Evolutionary conservation across 2,797 vertebrate species (phyloP), one percentile per base, ranked within the genome.

Genomic region (Pipistrellus nathusii): DNA sequence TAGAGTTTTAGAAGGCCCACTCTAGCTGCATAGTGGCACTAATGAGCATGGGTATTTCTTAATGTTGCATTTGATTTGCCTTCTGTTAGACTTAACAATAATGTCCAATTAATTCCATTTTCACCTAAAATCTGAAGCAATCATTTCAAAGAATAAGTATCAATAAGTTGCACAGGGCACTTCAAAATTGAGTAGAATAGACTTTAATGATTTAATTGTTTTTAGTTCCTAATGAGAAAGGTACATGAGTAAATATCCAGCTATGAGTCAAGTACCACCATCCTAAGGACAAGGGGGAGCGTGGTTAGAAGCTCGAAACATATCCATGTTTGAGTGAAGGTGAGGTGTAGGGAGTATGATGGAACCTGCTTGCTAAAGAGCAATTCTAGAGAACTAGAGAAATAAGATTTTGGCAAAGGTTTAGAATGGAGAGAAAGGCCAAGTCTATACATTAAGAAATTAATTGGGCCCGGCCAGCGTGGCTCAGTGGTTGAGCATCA

Each of bases 131-230:
- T 87, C 20, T 69, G 46, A 85, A 78, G 51, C 78, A 35, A 75
- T 94, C 46, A 94, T 89, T 96, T 94, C 44, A 90, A 89, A 82
- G 80, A 71, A 90, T 85, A 95, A 95, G 90, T 88, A 85, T 53
- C 62, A 95, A 69, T 89, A 87, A 88, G 75, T 10, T 80, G 35
- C 69, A 80, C 1, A 72, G 82, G 72, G n/a, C 17, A 62, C 55
- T 94, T 96, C 38, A 91, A 90, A 97, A 78, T 44, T 48, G 25
- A 83, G 69, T 17, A 62, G 75, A 85, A 71, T 68, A 89, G 25
- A 66, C 59, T 91, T 94, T 91, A 90, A 46, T 69, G 15, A 90
- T 72, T 91, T 92, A 94, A 93, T 94, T 96, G 69, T 41, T 91
- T 73, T 32, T 57, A n/a, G 51, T 44, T 87, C 18, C 51, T 94